Base-by-base conservation (phyloP, 2,113 vertebrate species). In the Xenopus tropicalis region DNA sequence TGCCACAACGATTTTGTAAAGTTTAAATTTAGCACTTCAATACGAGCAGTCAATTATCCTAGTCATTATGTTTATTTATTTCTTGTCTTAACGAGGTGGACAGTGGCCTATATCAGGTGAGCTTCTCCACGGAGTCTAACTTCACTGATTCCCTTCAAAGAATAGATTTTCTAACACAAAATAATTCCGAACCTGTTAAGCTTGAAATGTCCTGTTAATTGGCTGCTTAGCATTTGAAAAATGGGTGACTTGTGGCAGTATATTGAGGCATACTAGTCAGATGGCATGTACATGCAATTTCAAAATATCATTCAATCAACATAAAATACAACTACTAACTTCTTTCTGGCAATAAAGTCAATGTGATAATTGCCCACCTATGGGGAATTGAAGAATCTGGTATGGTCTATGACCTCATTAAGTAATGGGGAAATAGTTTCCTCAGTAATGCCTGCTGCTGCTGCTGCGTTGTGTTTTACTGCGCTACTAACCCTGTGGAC, bases 181-280 rank as follows among this genome's bases (percentile, higher is more conserved):
- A 56, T 17, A 42, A 61, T 24, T 71, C 56, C 48, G 5, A 75
- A 48, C 10, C 14, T 70, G 42, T 46, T 20, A 17, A 66, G 19
- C 59, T 59, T 77, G n/a, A 77, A 70, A 14, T 25, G 61, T 80
- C 16, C 42, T 19, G 78, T 67, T 76, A 70, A 79, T 78, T 68
- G 72, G 78, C 43, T 73, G 10, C 70, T 82, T 80, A 80, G 73
- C 58, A 77, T 80, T 82, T 71, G 70, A 80, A 29, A 82, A 83
- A 75, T 69, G 56, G 0, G 74, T 76, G 56, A 7, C 21, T 78
- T 70, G 74, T 64, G 17, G 23, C 51, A 62, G 23, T 5, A 67
- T 66, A 22, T 59, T 23, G 77, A 16, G 69, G 5, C 61, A 48
- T 77, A 66, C 37, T 48, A 56, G 42, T 43, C 52, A 44, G 54